phyloP scores from a whole-genome alignment of 2,797 vertebrate genomes.

The Saxicola maurus region DNA sequence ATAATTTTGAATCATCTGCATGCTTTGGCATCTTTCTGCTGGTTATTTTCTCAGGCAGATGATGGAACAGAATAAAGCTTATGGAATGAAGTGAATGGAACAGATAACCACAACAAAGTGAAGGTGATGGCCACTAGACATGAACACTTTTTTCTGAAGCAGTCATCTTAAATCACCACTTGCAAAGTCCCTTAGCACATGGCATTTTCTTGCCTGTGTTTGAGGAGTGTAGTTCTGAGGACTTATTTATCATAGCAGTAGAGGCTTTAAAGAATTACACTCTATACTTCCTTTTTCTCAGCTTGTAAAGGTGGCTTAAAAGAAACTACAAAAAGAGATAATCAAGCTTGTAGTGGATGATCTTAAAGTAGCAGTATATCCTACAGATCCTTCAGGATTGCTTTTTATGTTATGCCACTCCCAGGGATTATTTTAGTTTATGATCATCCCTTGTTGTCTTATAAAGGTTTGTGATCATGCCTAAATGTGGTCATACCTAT shows the following conservation, averaged over 20 bases:
- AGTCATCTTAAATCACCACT: background rate
- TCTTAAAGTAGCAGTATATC: background rate
- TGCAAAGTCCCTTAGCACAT: background rate
- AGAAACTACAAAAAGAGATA: background rate
- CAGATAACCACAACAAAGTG: slow-evolving; percentile 1
- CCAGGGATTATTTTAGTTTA: background rate
- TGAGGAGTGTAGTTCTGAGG: background rate
- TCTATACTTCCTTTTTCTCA: background rate
- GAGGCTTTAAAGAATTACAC: background rate
- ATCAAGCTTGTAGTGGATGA: background rate
- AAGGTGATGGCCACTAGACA: background rate
- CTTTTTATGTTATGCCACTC: background rate
- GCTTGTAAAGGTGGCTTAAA: background rate
- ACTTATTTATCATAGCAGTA: background rate
- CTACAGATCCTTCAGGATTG: background rate
- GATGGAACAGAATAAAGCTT: background rate
- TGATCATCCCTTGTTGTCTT: background rate
- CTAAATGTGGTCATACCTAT: background rate
- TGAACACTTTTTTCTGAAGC: background rate
- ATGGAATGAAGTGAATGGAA: background rate
- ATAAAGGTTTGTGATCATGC: background rate
- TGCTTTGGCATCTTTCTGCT: background rate
- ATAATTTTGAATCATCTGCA: background rate
- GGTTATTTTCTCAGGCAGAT: background rate
- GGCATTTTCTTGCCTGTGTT: background rate